Conservation (phyloP, 2,113 vertebrate genomes). For the Macheiramphus alcinus region DNA sequence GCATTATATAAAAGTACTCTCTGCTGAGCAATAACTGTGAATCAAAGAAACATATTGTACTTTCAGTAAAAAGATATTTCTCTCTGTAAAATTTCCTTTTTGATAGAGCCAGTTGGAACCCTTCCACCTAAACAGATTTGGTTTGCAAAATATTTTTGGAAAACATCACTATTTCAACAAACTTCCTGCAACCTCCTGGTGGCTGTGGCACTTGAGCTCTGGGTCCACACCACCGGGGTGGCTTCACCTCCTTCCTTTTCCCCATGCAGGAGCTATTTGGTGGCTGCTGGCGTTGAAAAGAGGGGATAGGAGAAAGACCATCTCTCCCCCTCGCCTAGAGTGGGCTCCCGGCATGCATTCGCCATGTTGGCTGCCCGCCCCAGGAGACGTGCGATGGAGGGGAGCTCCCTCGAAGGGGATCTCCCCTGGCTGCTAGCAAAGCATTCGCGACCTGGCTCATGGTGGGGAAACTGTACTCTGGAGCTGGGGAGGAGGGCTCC, state of each 20-base stretch:
- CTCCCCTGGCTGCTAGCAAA: background rate
- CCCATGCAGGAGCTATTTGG: accelerated
- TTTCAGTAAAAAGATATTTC: background rate
- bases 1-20: background rate
- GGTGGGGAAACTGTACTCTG: background rate
- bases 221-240: accelerated
- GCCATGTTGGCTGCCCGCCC: accelerated
- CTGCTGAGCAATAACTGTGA: background rate
- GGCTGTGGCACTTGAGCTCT: background rate
- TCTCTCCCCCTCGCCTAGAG: background rate
- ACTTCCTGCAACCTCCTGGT: background rate
- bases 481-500: background rate
- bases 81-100: background rate
- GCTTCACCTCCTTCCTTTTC: background rate
- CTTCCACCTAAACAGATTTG: background rate
- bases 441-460: accelerated
- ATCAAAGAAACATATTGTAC: background rate
- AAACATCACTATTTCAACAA: background rate
- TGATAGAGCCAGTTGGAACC: background rate
- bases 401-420: background rate
- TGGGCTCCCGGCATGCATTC: accelerated
- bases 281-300: background rate
- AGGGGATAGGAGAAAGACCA: background rate
- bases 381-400: background rate
- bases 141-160: background rate